Conservation (phyloP, 2,113 vertebrate genomes). For the Corynorhinus townsendii region DNA sequence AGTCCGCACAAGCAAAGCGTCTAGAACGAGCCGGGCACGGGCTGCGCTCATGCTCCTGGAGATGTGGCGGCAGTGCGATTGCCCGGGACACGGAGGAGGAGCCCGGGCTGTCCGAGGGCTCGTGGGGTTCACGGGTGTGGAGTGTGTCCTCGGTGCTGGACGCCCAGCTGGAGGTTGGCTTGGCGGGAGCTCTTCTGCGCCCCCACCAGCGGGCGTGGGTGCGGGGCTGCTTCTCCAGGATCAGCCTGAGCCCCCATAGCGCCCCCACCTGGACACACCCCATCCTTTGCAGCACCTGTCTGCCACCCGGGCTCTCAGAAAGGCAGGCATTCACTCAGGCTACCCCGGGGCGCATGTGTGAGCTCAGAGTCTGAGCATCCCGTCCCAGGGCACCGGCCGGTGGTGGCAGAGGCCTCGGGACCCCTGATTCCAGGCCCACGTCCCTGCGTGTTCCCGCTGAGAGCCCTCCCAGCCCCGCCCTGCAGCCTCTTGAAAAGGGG, state of each 20-base stretch:
- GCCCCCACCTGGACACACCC: fast-evolving
- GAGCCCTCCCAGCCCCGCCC: neutral
- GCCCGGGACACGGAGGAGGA: neutral
- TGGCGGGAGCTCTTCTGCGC: fast-evolving
- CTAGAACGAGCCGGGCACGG: fast-evolving
- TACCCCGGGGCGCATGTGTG: neutral
- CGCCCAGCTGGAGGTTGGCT: neutral
- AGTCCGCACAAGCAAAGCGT: fast-evolving
- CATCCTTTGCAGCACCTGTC: neutral
- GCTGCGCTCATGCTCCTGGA: fast-evolving
- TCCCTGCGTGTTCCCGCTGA: neutral
- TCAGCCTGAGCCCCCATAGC: neutral
- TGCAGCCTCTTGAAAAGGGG: neutral
- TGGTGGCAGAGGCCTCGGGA: neutral
- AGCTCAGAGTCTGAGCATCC: neutral
- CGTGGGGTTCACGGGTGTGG: fast-evolving
- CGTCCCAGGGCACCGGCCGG: neutral
- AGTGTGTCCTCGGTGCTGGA: fast-evolving
- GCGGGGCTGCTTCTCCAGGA: neutral
- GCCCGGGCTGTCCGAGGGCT: neutral
- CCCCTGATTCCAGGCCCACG: fast-evolving
- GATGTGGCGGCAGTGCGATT: fast-evolving
- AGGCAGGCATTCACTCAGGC: neutral
- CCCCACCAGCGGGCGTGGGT: too few relatives aligned
- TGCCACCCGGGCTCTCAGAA: neutral